phyloP scores from a whole-genome alignment of 2,797 vertebrate genomes.

The Ctenochaetus hawaiiensis region DNA sequence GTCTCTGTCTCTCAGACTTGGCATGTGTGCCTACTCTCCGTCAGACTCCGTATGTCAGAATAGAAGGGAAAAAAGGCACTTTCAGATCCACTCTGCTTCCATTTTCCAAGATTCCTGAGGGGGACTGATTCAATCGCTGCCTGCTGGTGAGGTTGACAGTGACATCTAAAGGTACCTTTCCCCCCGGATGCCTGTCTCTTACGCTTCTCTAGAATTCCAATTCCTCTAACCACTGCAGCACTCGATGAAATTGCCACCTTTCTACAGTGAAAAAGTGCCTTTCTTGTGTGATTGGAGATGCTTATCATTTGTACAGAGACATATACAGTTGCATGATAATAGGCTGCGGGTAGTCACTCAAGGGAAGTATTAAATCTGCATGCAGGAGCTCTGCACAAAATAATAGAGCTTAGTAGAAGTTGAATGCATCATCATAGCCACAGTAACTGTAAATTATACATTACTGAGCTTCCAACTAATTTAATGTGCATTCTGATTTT shows the following conservation, averaged over 20 bases:
- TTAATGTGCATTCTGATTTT: slow-evolving; percentile 58
- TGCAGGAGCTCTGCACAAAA: slow-evolving; percentile 11
- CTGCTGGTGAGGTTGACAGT: slow-evolving; percentile 65
- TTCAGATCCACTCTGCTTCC: slow-evolving; percentile 59
- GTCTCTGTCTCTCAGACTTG: slow-evolving; percentile 37
- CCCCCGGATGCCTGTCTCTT: slow-evolving; percentile 57
- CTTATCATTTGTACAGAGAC: slow-evolving; percentile 34
- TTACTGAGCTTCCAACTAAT: slow-evolving; percentile 37
- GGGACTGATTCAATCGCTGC: slow-evolving; percentile 62
- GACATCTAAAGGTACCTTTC: slow-evolving; percentile 68
- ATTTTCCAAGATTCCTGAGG: slow-evolving; percentile 68
- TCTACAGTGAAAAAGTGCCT: slow-evolving; percentile 28
- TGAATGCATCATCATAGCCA: slow-evolving; percentile 38
- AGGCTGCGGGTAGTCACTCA: slow-evolving; percentile 23
- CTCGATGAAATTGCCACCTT: slow-evolving; percentile 18
- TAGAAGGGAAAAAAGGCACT: slow-evolving; percentile 16
- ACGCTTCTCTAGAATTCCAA: slow-evolving; percentile 33
- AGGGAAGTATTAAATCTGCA: slow-evolving; percentile 33
- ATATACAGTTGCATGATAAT: slow-evolving; percentile 36
- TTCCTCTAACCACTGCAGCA: slow-evolving; percentile 18
- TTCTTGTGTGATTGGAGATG: slow-evolving; percentile 41
- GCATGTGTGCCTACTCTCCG: slow-evolving; percentile 32
- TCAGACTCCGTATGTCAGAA: slow-evolving; percentile 45
- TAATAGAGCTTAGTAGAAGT: slow-evolving; percentile 34
- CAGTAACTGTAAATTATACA: slow-evolving; percentile 16